Percentiles rank a stretch among this genome's conserved stretches.
Evolutionary conservation across 2,888 invertebrate genomes (phyloP).

Genomic region (Diadegma fenestrale): DNA sequence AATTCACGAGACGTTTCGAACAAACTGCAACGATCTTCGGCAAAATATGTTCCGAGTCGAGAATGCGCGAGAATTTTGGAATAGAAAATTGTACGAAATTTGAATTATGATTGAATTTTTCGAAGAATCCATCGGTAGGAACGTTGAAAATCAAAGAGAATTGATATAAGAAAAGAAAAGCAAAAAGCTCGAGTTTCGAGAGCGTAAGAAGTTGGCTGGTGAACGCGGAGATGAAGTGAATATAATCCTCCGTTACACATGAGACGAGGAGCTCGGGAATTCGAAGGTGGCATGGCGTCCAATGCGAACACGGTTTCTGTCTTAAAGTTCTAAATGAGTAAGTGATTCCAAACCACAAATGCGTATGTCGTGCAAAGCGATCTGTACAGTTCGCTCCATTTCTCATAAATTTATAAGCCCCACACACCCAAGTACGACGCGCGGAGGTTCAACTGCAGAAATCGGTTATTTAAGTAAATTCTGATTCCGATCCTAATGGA

Average conservation of each 20-base stretch:
- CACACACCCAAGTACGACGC: background rate
- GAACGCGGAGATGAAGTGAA: conserved; percentile 68
- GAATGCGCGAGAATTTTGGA: background rate
- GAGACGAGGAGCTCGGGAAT: conserved; percentile 54
- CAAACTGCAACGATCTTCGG: background rate
- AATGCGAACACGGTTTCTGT: conserved; percentile 80
- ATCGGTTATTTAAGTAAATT: background rate
- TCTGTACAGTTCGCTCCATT: conserved; percentile 59
- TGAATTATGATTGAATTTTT: background rate
- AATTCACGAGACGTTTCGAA: conserved; percentile 1
- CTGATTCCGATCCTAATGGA: background rate
- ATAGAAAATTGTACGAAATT: background rate
- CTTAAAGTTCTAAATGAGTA: conserved; percentile 82
- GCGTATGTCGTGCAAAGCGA: conserved; percentile 67
- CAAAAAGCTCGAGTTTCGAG: background rate
- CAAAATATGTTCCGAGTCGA: background rate
- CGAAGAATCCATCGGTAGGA: background rate
- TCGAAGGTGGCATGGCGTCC: conserved; percentile 63
- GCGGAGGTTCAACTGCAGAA: background rate
- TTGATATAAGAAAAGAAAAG: background rate
- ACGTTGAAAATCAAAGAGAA: background rate
- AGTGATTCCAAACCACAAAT: conserved; percentile 73
- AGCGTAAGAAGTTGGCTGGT: conserved; percentile 29
- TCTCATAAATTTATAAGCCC: conserved; percentile 33
- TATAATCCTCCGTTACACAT: conserved; percentile 76